Evolutionary conservation across 1,140 invertebrate species (phyloP).

Genomic region (Mamestra configurata): DNA sequence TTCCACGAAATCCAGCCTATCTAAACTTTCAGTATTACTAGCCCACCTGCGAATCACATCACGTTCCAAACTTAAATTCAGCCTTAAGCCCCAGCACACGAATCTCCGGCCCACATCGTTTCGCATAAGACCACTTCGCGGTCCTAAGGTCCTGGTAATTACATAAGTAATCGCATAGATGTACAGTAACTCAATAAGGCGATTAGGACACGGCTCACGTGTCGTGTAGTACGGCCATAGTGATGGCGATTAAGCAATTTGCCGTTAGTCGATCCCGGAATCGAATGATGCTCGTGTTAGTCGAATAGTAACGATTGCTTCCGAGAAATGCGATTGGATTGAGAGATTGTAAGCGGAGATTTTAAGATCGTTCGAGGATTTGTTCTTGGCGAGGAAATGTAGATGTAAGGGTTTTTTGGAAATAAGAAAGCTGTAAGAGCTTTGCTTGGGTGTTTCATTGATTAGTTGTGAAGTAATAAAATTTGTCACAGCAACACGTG

Average conservation of each 20-base stretch:
- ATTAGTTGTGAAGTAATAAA: too few relatives aligned
- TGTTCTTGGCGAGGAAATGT: not conserved
- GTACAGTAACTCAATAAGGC: conserved; percentile 59
- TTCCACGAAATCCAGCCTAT: not conserved
- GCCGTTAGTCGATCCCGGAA: conserved; percentile 35
- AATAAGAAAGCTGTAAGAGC: not conserved
- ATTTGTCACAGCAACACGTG: too few relatives aligned
- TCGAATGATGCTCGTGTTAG: conserved; percentile 22
- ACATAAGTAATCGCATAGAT: conserved; percentile 56
- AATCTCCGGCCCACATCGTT: conserved; percentile 6
- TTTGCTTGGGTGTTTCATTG: not conserved
- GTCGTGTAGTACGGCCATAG: not conserved
- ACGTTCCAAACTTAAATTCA: conserved; percentile 22
- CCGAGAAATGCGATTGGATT: conserved; percentile 18
- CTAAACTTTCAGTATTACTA: not conserved
- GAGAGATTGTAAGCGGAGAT: conserved; percentile 12
- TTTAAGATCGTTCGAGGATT: not conserved
- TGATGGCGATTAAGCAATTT: conserved; percentile 47
- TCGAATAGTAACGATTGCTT: conserved; percentile 7
- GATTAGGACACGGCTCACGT: conserved; percentile 59
- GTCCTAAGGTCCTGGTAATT: conserved; percentile 55
- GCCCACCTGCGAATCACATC: conserved; percentile 3
- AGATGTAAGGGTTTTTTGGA: not conserved
- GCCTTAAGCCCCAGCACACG: conserved; percentile 2
- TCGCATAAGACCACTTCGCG: conserved; percentile 29